These are phyloP conservation scores for Sebastes taczanowskii DNA, from an alignment of 2,797 vertebrate genomes.

Conservation along the genomic window DNA sequence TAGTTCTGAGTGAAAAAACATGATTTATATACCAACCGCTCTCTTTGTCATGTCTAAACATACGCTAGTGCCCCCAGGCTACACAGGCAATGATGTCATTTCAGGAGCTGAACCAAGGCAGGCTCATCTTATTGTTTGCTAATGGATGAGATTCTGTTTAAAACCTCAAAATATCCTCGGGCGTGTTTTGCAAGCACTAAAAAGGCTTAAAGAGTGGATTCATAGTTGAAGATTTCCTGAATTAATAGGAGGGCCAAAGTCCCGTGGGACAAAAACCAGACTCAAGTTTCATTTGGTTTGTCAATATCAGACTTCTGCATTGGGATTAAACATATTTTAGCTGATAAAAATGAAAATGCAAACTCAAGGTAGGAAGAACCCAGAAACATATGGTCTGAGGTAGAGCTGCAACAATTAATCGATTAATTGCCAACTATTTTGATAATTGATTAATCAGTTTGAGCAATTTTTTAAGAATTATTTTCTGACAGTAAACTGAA, in stretches of 20 bases:
- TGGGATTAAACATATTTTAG: not conserved
- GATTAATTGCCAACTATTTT: too few relatives aligned
- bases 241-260: not conserved
- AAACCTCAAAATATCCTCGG: slow-evolving; percentile 1
- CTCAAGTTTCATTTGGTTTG: not conserved
- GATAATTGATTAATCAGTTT: too few relatives aligned
- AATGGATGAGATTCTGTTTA: slow-evolving; percentile 23
- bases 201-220: not conserved
- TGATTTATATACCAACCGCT: not conserved
- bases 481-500: too few relatives aligned
- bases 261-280: not conserved
- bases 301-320: not conserved
- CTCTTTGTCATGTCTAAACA: slow-evolving; percentile 30
- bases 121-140: slow-evolving; percentile 21
- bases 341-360: not conserved
- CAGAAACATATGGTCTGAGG: not conserved
- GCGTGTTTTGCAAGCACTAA: not conserved
- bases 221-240: not conserved
- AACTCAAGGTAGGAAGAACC: not conserved
- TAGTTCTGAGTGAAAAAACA: not conserved
- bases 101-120: slow-evolving; percentile 1
- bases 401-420: too few relatives aligned
- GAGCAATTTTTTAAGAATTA: too few relatives aligned
- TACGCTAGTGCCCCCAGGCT: slow-evolving; percentile 1
- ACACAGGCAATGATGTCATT: slow-evolving; percentile 9